Evolutionary conservation across 2,113 vertebrate genomes (phyloP).

Genomic region (Crotalus helleri): DNA sequence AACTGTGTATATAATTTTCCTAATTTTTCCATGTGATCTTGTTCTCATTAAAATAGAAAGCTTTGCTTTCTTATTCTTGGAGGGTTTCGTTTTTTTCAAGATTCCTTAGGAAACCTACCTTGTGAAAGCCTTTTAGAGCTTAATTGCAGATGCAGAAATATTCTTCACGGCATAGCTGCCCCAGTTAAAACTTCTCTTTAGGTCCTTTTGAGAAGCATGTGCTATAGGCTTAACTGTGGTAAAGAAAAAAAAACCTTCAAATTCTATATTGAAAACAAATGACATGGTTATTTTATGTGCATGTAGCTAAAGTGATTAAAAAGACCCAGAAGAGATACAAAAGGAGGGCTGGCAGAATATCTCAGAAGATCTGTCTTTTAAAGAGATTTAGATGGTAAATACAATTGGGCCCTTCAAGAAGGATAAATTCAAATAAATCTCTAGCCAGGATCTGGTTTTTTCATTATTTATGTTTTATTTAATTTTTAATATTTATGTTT

Average conservation of each 20-base stretch:
- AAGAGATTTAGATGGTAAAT: neutral
- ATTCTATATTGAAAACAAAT: neutral
- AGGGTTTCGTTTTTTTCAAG: neutral
- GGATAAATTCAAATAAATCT: neutral
- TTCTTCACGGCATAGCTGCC: neutral
- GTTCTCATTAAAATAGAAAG: conserved; percentile 62
- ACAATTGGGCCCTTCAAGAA: neutral
- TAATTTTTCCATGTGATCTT: conserved; percentile 74
- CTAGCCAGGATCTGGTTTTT: neutral
- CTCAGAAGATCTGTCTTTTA: neutral
- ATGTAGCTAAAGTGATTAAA: neutral
- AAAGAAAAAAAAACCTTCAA: neutral
- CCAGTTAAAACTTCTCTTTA: neutral
- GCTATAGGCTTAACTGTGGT: neutral
- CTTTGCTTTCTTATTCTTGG: conserved; percentile 69
- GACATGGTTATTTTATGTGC: neutral
- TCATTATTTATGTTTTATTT: too few relatives aligned
- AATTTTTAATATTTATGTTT: too few relatives aligned
- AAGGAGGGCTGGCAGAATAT: neutral
- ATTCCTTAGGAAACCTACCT: neutral
- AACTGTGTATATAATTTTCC: conserved; percentile 76
- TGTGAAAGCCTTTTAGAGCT: neutral
- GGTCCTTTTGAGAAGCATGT: too few relatives aligned
- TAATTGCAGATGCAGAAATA: neutral
- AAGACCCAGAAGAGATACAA: neutral